Percentiles rank a stretch among this genome's conserved stretches.
Conservation (phyloP, 2,113 vertebrate species). For the Erpornis zantholeuca region DNA sequence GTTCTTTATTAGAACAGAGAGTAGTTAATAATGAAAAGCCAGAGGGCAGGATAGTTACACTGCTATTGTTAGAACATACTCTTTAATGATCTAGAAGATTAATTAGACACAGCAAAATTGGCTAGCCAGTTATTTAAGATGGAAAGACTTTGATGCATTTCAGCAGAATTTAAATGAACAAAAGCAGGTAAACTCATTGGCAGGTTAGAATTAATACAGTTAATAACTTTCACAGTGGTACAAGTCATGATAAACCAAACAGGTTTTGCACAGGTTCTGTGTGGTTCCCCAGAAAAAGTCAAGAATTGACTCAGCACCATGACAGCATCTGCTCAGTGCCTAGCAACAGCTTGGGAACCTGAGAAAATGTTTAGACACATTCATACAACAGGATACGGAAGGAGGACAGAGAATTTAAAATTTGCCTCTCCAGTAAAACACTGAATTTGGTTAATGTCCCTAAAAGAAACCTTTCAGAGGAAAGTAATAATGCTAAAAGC, state of each 20-base stretch:
- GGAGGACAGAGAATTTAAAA: not conserved
- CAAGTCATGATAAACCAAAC: not conserved
- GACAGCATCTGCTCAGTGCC: not conserved
- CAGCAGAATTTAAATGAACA: not conserved
- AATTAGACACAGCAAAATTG: not conserved
- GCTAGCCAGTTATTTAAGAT: not conserved
- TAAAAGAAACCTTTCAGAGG: not conserved
- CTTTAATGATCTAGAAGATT: not conserved
- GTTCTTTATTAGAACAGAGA: not conserved
- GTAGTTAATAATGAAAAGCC: not conserved
- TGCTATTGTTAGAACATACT: not conserved
- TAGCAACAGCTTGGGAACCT: conserved; percentile 21
- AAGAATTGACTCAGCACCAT: not conserved
- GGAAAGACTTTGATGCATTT: not conserved
- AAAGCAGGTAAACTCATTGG: not conserved
- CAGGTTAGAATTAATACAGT: not conserved
- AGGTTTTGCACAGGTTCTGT: not conserved
- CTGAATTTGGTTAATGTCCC: not conserved
- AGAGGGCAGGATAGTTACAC: not conserved
- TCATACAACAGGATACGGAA: not conserved
- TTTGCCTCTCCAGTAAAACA: not conserved
- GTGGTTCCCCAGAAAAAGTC: not conserved
- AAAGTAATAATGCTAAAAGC: not conserved
- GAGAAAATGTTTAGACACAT: conserved; percentile 25
- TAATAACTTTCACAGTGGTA: not conserved